A percentile compares a stretch with the other conserved stretches of the same genome.
These are phyloP conservation scores for Tanypteryx hageni DNA, from an alignment of 2,888 invertebrate species.

Conservation along the genomic window DNA sequence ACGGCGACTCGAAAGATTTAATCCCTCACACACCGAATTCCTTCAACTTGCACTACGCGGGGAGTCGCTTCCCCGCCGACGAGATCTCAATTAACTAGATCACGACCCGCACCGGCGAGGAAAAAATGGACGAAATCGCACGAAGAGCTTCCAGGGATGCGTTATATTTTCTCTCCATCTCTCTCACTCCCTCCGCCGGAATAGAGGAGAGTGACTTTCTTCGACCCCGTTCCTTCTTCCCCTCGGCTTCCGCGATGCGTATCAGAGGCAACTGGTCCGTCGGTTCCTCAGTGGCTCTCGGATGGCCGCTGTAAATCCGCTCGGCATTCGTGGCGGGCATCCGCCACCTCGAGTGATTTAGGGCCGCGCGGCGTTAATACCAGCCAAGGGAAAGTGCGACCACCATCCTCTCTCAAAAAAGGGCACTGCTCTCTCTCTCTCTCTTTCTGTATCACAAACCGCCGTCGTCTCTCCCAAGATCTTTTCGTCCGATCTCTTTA, in stretches of 20 bases:
- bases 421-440: background rate
- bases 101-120: background rate
- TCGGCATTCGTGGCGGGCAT: background rate
- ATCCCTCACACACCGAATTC: too few species aligned
- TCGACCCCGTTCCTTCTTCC: too few species aligned
- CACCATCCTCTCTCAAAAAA: background rate
- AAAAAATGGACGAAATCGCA: background rate
- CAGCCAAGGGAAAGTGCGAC: background rate
- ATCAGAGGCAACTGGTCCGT: background rate
- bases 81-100: background rate
- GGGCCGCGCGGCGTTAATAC: background rate
- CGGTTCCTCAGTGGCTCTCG: background rate
- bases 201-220: too few species aligned
- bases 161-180: background rate
- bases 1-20: background rate
- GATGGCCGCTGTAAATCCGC: background rate
- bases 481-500: background rate
- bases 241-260: too few species aligned
- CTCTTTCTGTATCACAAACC: background rate
- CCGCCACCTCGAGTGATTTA: conserved; percentile 21
- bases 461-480: background rate
- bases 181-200: too few species aligned
- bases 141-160: background rate
- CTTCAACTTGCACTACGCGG: too few species aligned
- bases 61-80: background rate